Conservation (phyloP, 1,140 invertebrate genomes). For the Planococcus citri region DNA sequence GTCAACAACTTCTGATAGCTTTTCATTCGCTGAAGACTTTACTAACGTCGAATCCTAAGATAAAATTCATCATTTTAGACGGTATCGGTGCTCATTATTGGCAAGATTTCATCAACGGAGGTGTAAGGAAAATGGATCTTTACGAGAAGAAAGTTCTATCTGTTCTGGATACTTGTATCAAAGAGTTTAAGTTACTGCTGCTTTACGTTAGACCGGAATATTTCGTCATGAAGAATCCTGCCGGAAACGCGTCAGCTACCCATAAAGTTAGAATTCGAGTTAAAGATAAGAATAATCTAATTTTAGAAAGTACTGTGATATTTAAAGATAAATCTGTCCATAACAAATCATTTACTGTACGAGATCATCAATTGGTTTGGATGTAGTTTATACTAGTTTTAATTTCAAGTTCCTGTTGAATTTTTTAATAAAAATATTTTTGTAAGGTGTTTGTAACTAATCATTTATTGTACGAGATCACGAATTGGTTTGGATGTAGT, state of each 20-base stretch:
- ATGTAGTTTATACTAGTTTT: too few species aligned
- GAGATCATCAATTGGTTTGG: too few species aligned
- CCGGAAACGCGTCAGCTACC: neutral
- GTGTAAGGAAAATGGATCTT: neutral
- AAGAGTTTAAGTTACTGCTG: neutral
- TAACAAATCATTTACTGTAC: too few species aligned
- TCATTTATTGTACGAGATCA: too few species aligned
- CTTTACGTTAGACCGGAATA: neutral
- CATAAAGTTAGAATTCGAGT: neutral
- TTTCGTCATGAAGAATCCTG: neutral
- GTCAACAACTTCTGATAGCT: neutral
- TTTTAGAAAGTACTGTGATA: too few species aligned
- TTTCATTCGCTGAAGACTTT: neutral
- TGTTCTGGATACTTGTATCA: neutral
- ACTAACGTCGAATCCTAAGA: neutral
- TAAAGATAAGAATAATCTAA: neutral
- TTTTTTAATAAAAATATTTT: too few species aligned
- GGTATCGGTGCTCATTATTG: neutral
- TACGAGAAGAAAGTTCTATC: neutral
- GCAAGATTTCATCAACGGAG: constrained; percentile 5
- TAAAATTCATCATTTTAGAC: constrained; percentile 6
- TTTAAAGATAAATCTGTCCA: too few species aligned
- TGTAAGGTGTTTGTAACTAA: too few species aligned
- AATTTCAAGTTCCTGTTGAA: too few species aligned
- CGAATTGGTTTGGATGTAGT: too few species aligned